Evolutionary conservation across 1,140 invertebrate genomes (phyloP).

Genomic region (Argopecten irradians): DNA sequence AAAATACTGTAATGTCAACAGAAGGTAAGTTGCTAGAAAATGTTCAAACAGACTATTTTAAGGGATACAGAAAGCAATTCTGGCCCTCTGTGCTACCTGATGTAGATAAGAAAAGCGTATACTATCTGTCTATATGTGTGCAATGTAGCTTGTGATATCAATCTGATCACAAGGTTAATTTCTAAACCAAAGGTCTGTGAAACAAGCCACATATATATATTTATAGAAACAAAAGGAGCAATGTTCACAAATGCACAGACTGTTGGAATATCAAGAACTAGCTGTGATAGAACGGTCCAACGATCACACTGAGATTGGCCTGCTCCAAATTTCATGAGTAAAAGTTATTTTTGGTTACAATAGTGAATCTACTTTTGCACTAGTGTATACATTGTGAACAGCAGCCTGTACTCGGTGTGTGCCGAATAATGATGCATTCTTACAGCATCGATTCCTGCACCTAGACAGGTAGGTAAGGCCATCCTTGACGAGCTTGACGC

Average conservation of each 20-base stretch:
- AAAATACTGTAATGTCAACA: neutral
- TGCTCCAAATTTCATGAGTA: slow-evolving; percentile 17
- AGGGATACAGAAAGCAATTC: neutral
- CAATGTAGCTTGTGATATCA: neutral
- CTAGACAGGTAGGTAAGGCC: neutral
- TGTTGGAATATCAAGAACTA: neutral
- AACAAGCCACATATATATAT: neutral
- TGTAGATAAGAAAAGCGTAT: neutral
- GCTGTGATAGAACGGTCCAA: neutral
- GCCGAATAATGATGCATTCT: neutral
- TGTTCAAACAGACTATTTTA: neutral
- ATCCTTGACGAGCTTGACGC: neutral
- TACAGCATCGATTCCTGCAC: neutral
- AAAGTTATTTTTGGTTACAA: slow-evolving; percentile 19
- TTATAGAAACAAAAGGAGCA: neutral
- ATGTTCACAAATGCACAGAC: neutral
- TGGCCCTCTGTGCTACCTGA: neutral
- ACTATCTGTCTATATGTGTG: neutral
- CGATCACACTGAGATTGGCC: neutral
- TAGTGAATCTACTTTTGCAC: slow-evolving; percentile 22
- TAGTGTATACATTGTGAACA: neutral
- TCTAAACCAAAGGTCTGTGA: neutral
- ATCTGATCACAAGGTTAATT: neutral
- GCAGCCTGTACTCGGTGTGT: neutral
- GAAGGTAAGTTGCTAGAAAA: neutral